Percentiles rank a stretch among this genome's conserved stretches.
Evolutionary conservation across 2,888 invertebrate species (phyloP).

Genomic region (Oligia fasciuncula): DNA sequence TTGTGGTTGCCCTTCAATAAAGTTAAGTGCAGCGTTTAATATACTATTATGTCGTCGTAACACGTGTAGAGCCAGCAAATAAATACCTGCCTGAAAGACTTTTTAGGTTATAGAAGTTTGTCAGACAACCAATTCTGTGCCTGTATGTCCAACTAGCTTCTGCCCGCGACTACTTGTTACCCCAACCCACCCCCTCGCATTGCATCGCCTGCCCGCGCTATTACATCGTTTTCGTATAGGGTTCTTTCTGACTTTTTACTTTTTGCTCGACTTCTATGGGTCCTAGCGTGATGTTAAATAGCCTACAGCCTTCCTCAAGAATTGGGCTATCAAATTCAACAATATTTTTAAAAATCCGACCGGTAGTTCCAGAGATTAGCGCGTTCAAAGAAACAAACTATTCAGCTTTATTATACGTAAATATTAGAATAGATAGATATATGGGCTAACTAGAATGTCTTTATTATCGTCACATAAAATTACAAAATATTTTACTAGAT

Average conservation of each 20-base stretch:
- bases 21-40: slow-evolving; percentile 49
- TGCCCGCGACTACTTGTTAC: background rate
- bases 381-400: background rate
- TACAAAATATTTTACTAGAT: background rate
- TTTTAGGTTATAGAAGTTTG: background rate
- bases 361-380: background rate
- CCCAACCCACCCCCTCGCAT: too few species aligned
- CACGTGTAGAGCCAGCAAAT: slow-evolving; percentile 27
- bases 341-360: background rate
- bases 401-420: background rate
- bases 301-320: background rate
- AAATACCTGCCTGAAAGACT: slow-evolving; percentile 11
- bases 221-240: too few species aligned
- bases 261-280: too few species aligned
- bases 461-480: background rate
- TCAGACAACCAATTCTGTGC: background rate
- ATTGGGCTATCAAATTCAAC: background rate
- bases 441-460: background rate
- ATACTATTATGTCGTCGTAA: slow-evolving; percentile 31
- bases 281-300: too few species aligned
- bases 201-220: too few species aligned
- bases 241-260: too few species aligned
- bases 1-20: slow-evolving; percentile 46
- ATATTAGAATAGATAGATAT: background rate
- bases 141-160: too few species aligned